These are phyloP conservation scores for Montipora efflorescens DNA, from an alignment of 64 coral and sea anemone species.

Conservation along the genomic window DNA sequence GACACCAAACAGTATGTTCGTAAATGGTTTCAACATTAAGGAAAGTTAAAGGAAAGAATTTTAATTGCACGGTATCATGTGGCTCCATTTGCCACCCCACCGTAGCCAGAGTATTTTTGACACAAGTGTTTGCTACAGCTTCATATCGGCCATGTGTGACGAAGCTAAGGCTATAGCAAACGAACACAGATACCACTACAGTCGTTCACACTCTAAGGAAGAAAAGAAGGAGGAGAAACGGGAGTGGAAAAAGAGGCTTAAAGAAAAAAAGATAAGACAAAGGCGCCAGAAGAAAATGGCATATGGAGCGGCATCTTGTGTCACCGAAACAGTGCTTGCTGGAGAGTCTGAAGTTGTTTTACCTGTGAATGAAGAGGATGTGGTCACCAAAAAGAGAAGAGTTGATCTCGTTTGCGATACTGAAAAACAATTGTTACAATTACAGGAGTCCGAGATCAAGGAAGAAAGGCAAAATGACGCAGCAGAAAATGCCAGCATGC, in stretches of 20 bases:
- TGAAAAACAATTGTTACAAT: not conserved
- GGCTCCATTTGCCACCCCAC: too few species aligned
- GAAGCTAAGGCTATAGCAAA: not conserved
- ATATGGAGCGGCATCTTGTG: not conserved
- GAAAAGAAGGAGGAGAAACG: not conserved
- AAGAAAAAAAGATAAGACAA: not conserved
- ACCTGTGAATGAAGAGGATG: not conserved
- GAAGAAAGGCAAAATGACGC: not conserved
- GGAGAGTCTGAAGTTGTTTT: not conserved
- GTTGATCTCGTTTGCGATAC: not conserved
- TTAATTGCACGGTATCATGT: too few species aligned
- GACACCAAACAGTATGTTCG: too few species aligned
- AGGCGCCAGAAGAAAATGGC: not conserved
- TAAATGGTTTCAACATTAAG: too few species aligned
- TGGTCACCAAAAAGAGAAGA: not conserved
- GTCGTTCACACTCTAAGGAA: not conserved
- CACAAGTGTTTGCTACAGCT: not conserved
- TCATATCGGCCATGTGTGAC: not conserved
- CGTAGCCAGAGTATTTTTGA: too few species aligned
- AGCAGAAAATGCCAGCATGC: not conserved
- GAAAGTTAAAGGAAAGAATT: too few species aligned
- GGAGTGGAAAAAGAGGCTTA: not conserved
- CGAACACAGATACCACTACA: not conserved
- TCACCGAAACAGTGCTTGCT: not conserved
- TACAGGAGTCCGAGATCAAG: not conserved